Conservation (phyloP, 2,797 vertebrate genomes). For the Diplodus puntazzo region DNA sequence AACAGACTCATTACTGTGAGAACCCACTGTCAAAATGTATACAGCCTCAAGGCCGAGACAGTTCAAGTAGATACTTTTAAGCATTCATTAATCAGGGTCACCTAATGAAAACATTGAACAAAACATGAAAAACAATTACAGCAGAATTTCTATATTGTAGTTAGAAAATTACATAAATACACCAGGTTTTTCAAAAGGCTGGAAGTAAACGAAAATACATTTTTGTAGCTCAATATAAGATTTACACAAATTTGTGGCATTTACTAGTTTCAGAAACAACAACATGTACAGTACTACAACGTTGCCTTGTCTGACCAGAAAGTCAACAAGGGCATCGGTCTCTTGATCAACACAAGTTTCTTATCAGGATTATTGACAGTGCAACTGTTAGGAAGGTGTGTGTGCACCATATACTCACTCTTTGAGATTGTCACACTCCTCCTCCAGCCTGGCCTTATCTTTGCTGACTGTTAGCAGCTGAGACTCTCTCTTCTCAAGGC, state of each 20-base stretch:
- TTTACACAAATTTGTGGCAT: not conserved
- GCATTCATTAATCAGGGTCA: not conserved
- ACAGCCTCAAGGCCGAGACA: not conserved
- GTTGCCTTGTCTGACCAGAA: not conserved
- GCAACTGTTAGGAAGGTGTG: not conserved
- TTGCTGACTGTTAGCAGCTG: conserved; percentile 95
- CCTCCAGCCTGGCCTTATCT: conserved; percentile 95
- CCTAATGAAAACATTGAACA: not conserved
- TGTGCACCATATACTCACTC: conserved; percentile 89
- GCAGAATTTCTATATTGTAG: not conserved
- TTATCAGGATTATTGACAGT: conserved; percentile 7
- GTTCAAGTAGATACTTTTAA: not conserved
- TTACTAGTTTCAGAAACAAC: not conserved
- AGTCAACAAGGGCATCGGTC: not conserved
- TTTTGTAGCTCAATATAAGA: not conserved
- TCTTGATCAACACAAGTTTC: conserved; percentile 7
- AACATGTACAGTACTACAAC: not conserved
- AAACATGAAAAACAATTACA: not conserved
- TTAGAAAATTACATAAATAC: not conserved
- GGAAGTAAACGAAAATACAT: no score
- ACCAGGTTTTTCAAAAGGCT: not conserved
- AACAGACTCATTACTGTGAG: conserved; percentile 45
- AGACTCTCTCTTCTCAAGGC: conserved; percentile 94
- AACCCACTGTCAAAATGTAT: conserved; percentile 11
- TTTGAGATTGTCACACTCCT: conserved; percentile 96